Conservation (phyloP, 1,140 invertebrate genomes). For the Atta cephalotes region DNA sequence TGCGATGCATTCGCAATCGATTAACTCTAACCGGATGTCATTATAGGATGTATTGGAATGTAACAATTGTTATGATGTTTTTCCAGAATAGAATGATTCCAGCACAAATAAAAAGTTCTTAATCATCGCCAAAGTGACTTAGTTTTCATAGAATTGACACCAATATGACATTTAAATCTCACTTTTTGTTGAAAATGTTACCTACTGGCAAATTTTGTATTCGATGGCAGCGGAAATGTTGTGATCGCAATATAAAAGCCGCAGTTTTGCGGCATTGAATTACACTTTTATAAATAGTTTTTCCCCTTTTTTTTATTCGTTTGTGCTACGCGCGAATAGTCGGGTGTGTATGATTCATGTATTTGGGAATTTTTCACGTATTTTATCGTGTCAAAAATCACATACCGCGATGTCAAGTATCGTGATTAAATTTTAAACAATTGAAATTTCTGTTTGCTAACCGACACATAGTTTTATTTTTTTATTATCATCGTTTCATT, state of each 20-base stretch:
- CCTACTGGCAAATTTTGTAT: background rate
- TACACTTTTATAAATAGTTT: slow-evolving; percentile 52
- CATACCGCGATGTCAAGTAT: slow-evolving; percentile 43
- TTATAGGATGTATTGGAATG: slow-evolving; percentile 13
- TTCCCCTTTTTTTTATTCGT: slow-evolving; percentile 25
- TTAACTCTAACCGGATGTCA: slow-evolving; percentile 7
- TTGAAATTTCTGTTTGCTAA: slow-evolving; percentile 21
- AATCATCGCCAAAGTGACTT: background rate
- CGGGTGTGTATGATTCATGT: background rate
- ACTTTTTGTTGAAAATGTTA: background rate
- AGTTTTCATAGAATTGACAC: background rate
- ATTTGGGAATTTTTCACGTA: slow-evolving; percentile 14
- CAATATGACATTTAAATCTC: background rate
- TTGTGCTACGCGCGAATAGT: background rate
- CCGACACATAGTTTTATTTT: slow-evolving; percentile 25
- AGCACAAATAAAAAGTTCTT: slow-evolving; percentile 9
- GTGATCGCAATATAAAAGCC: slow-evolving; percentile 30
- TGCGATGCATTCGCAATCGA: background rate
- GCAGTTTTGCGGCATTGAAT: slow-evolving; percentile 53
- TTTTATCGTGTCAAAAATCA: slow-evolving; percentile 28
- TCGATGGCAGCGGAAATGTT: slow-evolving; percentile 17
- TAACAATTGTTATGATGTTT: slow-evolving; percentile 3
- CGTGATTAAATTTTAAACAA: slow-evolving; percentile 52
- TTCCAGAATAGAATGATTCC: background rate
- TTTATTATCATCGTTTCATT: background rate